Evolutionary conservation across 2,113 vertebrate genomes (phyloP).

Genomic region (Promerops cafer): DNA sequence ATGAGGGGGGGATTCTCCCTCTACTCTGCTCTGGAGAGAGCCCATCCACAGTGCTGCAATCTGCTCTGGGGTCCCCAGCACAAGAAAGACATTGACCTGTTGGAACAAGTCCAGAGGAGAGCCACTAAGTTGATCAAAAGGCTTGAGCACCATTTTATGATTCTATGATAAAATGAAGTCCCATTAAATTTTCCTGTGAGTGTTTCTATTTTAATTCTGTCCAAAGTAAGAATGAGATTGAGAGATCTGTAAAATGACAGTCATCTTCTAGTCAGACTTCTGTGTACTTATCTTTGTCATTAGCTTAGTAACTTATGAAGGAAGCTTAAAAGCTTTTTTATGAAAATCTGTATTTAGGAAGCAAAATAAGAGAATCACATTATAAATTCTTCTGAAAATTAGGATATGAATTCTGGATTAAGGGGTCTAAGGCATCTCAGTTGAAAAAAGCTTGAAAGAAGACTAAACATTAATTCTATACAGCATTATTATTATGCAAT

Average conservation of each 20-base stretch:
- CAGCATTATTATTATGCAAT: neutral
- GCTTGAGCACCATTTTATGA: neutral
- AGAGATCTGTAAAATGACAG: neutral
- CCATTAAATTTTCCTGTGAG: neutral
- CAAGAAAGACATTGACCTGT: neutral
- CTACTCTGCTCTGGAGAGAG: neutral
- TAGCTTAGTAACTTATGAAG: neutral
- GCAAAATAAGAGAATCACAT: neutral
- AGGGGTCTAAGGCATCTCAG: neutral
- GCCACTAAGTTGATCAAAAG: neutral
- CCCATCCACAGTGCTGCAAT: neutral
- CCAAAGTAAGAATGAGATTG: neutral
- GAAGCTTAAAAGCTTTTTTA: neutral
- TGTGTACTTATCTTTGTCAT: neutral
- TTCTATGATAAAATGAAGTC: neutral
- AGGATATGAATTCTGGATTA: neutral
- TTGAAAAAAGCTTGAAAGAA: neutral
- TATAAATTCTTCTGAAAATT: neutral
- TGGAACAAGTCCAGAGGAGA: neutral
- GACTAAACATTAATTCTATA: neutral
- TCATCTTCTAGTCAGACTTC: neutral
- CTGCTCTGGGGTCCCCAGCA: neutral
- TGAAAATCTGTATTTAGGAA: neutral
- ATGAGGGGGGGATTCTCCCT: neutral
- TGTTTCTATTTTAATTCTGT: neutral